Base-by-base conservation (phyloP, 2,113 vertebrate genomes). In the Hemicordylus capensis region DNA sequence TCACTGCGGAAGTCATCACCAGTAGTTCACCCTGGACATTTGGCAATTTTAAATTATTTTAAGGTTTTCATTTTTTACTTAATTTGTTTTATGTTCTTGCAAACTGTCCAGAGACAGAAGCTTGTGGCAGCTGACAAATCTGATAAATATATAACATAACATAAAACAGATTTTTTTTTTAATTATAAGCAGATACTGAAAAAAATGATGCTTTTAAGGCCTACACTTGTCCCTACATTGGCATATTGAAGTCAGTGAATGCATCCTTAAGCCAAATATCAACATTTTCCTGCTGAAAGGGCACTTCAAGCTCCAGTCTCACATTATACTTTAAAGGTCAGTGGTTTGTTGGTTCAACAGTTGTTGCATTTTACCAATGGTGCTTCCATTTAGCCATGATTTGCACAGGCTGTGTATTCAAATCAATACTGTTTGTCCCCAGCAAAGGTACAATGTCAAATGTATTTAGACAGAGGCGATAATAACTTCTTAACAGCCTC, bases 391-490 rank as follows among this genome's bases (percentile, higher is more conserved):
- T 56, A 61, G 17, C 44, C 85, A 80, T 67, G 39, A 37, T 91
- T 82, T 70, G 20, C 59, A 70, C 31, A 76, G 44, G 83, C 87
- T 85, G 31, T 46, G 4, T 76, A 77, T 69, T 85, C 85, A 80
- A 87, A 51, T 82, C 85, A 77, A 73, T 76, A 9, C 67, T 34
- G 66, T 77, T 81, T 63, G 24, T 80, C 86, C 84, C 87, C 83
- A 66, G 24, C 37, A 89, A 83, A 24, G 39, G 48, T 46, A 7
- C 59, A 39, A 1, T 3, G 46, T 89, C 87, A 93, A 31, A 82
- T 86, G 82, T 44, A 37, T 92, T 88, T 58, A 24, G 34, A 83
- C 76, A 93, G 59, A 85, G 74, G 86, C 74, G 72, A 76, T 37
- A 76, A 61, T 26, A 83, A 84, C 87, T 42, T 48, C 0, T 78